Evolutionary conservation across 2,888 invertebrate genomes (phyloP), one percentile per base, ranked within the genome.

Genomic region (Lapara coniferarum): DNA sequence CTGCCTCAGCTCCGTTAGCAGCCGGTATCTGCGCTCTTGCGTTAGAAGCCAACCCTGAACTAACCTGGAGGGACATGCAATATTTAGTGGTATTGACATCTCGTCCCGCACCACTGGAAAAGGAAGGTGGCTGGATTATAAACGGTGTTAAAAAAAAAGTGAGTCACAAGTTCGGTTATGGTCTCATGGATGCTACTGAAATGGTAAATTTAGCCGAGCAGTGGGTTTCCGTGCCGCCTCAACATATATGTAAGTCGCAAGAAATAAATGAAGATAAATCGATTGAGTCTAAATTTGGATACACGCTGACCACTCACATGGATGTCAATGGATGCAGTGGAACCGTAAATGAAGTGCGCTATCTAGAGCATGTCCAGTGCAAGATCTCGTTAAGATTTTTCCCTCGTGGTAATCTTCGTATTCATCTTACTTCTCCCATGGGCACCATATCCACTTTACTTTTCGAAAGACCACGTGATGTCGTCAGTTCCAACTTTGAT

Each of bases 31-130:
- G 97, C 81, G 98, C 98, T 8, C 90, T 99, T 73, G 98, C 98
- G 0, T 94, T 99, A 69, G 98, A 99, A 94, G 98, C 98, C 0
- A 99, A 98, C 89, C 97, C 98, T 2, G 95, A 95, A 73, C 92
- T 99, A 59, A 98, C 99, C 0, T 99, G 99, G 99, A 95, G 99
- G 77, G 99, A 99, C 89, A 97, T 99, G 96, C 99, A 99, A 92
- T 98, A 99, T 88, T 94, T 99, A 67, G 97, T 99, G 10, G 97
- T 99, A 13, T 95, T 98, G 82, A 98, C 98, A 0, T 98, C 98
- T 46, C 95, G 98, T 74, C 96, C 98, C 2, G 95, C 95, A 66
- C 99, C 99, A 0, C 94, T 99, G 69, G 97, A 97, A 81, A 98
- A 98, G 87, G 98, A 99, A 89, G 95, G 95, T 69, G 98, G 98